Percentiles rank a stretch among this genome's conserved stretches.
phyloP scores from a whole-genome alignment of 2,888 invertebrate genomes.

The Pegoplata infirma region DNA sequence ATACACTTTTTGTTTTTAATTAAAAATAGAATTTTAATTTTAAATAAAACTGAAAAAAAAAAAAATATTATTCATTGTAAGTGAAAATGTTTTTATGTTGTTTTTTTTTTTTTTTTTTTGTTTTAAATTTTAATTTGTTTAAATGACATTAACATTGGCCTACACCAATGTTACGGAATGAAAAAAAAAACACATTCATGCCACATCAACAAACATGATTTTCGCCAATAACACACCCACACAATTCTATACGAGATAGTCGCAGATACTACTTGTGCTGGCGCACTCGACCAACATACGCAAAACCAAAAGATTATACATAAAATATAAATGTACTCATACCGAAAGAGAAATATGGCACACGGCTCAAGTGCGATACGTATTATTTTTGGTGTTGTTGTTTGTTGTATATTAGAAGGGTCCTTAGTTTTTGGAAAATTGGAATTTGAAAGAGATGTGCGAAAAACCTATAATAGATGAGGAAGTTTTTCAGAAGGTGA shows the following conservation, averaged over 20 bases:
- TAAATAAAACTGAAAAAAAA: background rate
- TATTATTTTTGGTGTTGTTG: constrained; percentile 5
- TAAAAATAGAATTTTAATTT: background rate
- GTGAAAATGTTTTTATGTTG: background rate
- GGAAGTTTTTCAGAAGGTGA: no score
- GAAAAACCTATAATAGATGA: no score
- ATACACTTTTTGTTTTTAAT: no score
- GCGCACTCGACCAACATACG: background rate
- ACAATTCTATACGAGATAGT: background rate
- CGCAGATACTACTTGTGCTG: background rate
- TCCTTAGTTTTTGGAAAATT: no score
- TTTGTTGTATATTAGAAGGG: no score
- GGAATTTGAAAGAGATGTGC: no score
- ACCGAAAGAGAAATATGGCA: constrained; percentile 2
- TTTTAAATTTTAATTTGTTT: constrained; percentile 16
- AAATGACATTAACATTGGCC: constrained; percentile 58
- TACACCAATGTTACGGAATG: constrained; percentile 46
- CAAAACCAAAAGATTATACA: background rate
- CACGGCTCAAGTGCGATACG: constrained; percentile 2
- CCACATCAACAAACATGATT: constrained; percentile 26
- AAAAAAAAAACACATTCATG: background rate
- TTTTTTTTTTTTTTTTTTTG: no score
- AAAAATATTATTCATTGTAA: background rate
- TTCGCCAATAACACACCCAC: background rate
- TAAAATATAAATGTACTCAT: constrained; percentile 10